Evolutionary conservation across 2,888 invertebrate species (phyloP).

Genomic region (Standfussiana lucernea): DNA sequence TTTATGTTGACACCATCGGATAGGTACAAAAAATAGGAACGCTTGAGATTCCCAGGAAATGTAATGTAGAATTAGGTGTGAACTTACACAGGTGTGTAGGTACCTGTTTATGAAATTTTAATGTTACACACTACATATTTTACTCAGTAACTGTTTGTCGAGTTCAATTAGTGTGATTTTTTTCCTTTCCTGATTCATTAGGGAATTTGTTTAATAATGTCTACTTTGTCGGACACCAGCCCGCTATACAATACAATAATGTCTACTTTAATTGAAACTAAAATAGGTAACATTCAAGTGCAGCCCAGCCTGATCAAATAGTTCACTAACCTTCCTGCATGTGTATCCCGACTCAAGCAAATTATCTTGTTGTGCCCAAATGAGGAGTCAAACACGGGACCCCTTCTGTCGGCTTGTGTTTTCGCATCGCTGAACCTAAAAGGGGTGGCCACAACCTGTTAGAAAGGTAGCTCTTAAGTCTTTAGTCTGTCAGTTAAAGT

Average conservation of each 20-base stretch:
- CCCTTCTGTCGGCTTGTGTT: slow-evolving; percentile 76
- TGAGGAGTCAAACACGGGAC: slow-evolving; percentile 79
- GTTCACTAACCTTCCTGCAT: slow-evolving; percentile 5
- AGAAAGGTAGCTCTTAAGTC: slow-evolving; percentile 64
- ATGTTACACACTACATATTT: neutral
- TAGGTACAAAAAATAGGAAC: neutral
- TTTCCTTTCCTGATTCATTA: neutral
- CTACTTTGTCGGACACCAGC: no score
- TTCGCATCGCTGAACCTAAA: slow-evolving; percentile 74
- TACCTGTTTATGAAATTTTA: neutral
- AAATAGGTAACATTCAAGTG: neutral
- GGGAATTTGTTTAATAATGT: neutral
- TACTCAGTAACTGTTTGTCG: no score
- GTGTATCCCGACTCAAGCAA: slow-evolving; percentile 65
- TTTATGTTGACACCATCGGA: neutral
- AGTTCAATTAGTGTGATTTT: neutral
- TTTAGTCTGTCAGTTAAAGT: slow-evolving; percentile 62
- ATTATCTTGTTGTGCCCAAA: slow-evolving; percentile 79
- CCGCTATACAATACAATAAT: no score
- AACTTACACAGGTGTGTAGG: no score
- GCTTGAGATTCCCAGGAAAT: neutral
- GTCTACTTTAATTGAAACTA: neutral
- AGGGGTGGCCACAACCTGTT: slow-evolving; percentile 67
- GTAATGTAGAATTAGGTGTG: neutral
- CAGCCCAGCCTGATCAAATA: neutral